These are phyloP conservation scores for Galemys pyrenaicus DNA, from an alignment of 2,113 vertebrate genomes.

Conservation along the genomic window DNA sequence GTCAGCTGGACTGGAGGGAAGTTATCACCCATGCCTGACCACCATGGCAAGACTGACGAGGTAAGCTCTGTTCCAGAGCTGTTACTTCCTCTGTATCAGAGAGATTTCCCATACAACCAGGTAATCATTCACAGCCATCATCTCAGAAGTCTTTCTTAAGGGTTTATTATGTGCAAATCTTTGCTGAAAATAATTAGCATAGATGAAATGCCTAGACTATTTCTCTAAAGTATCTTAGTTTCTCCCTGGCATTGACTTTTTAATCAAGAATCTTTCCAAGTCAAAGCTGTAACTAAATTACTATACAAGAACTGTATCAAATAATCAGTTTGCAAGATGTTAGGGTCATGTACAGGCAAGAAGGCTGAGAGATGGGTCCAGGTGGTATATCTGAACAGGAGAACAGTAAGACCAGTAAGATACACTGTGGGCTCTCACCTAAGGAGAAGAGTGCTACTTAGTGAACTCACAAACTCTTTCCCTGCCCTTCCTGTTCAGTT, in stretches of 20 bases:
- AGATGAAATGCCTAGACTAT: background rate
- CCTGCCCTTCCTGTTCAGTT: background rate
- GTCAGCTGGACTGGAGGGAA: background rate
- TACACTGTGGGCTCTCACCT: background rate
- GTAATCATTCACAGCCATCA: background rate
- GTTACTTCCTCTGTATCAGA: background rate
- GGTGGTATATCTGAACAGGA: background rate
- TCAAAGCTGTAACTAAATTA: constrained; percentile 29
- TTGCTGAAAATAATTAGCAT: background rate
- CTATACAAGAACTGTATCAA: background rate
- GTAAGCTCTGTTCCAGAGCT: background rate
- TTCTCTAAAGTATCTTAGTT: background rate
- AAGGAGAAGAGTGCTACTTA: background rate
- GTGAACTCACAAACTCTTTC: background rate
- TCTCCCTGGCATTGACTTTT: background rate
- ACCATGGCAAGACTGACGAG: background rate
- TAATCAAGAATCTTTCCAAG: constrained; percentile 16
- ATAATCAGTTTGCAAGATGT: background rate
- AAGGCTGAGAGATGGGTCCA: background rate
- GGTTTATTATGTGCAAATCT: background rate
- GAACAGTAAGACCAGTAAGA: background rate
- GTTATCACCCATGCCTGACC: background rate
- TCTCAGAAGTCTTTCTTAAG: background rate
- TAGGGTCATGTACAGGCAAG: background rate
- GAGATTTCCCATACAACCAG: background rate